Conservation (phyloP, 2,113 vertebrate species). For the Corythornis cristatus region DNA sequence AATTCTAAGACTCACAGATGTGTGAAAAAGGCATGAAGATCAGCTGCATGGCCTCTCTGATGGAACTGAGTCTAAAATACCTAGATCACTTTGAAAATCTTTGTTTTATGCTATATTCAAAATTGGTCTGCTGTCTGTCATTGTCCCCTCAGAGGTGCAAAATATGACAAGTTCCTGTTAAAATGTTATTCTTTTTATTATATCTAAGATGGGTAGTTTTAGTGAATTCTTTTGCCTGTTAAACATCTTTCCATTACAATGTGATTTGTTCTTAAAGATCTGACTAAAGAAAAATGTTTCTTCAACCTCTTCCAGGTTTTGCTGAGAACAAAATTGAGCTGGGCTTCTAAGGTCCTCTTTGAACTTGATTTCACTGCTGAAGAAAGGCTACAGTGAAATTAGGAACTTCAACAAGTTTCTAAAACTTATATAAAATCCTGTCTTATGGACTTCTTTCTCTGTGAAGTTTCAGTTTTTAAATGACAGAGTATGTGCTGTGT, state of each 20-base stretch:
- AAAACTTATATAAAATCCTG: constrained; percentile 37
- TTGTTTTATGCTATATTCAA: neutral
- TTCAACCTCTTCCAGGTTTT: constrained; percentile 54
- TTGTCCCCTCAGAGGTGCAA: neutral
- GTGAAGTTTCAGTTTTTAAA: constrained; percentile 22
- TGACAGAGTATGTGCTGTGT: neutral
- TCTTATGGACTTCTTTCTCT: neutral
- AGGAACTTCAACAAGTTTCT: constrained; percentile 39
- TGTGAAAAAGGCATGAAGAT: neutral
- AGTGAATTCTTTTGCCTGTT: constrained; percentile 1
- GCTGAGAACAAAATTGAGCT: constrained; percentile 39
- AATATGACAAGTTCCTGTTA: neutral
- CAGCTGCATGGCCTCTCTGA: neutral
- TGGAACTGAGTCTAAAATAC: neutral
- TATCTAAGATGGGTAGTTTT: neutral
- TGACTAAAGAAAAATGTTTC: constrained; percentile 50
- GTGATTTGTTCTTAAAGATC: constrained; percentile 33
- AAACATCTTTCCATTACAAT: neutral
- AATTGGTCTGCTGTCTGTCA: neutral
- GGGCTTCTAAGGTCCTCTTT: constrained; percentile 58
- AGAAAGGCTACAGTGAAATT: constrained; percentile 55
- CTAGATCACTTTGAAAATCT: neutral
- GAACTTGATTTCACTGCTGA: constrained; percentile 37
- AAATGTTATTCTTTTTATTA: constrained; percentile 1
- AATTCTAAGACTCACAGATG: neutral